Evolutionary conservation across 2,113 vertebrate genomes (phyloP), one percentile per base, ranked within the genome.

Genomic region (Poicephalus meyeri): DNA sequence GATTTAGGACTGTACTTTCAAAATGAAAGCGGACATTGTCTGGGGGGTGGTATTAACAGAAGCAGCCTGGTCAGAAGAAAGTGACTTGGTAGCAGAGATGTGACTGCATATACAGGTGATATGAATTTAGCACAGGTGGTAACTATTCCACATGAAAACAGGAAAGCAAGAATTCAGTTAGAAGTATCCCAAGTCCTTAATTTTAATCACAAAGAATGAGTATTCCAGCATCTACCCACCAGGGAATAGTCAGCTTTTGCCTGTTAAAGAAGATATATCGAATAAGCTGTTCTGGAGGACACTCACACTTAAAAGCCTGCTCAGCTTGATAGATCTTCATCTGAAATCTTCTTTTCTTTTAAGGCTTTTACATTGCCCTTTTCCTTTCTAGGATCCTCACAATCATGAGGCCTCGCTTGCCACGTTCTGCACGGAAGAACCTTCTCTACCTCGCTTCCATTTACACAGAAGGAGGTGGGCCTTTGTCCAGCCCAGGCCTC

Each of bases 371-470:
- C 4, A 2, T 70, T 86, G 35, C 31, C n/a, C 11, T 91, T 93
- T 86, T 66, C 60, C 66, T 95, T 89, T 83, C 78, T 88, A 99
- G 99, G 85, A 98, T 99, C 96, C 98, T 99, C 95, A 97, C 98
- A 42, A 98, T 98, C 91, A 99, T 99, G 99, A 99, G 98, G 60
- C 98, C 98, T 70, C 97, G 98, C 11, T 95, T 99, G 60, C 97
- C 99, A 13, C 87, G 94, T 26, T 97, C 98, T 42, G 98, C 99
- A 2, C 98, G 98, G 65, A 97, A 98, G 95, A 99, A 98, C 85
- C 98, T 99, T 63, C 97, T 99, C 37, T 98, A 95, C 83, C 98
- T 99, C 21, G 98, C 98, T 97, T 98, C 98, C 21, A 99, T 99
- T 97, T 99, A 99, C 97, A 99, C 99, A 1, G 99, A 99, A 94